Evolutionary conservation across 2,797 vertebrate genomes (phyloP).

Genomic region (Tangara arthus): DNA sequence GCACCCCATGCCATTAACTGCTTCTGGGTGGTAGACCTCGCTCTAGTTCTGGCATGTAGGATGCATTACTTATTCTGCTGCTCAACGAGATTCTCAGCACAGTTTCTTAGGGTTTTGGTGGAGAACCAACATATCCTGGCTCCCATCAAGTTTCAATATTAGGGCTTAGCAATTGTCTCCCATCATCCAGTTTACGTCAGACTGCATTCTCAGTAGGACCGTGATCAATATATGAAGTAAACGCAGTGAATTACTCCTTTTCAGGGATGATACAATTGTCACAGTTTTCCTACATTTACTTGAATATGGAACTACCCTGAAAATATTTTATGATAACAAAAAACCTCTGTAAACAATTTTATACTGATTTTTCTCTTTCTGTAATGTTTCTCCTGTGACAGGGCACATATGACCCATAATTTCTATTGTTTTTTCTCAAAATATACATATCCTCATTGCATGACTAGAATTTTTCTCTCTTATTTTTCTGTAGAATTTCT

Average conservation of each 20-base stretch:
- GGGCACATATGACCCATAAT: not conserved
- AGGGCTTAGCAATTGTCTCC: not conserved
- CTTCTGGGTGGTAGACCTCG: not conserved
- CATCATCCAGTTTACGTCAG: not conserved
- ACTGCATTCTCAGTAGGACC: not conserved
- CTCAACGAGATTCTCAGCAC: not conserved
- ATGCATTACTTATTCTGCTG: not conserved
- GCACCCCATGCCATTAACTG: not conserved
- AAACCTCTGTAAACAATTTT: not conserved
- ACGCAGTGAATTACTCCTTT: not conserved
- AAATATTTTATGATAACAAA: not conserved
- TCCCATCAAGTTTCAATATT: not conserved
- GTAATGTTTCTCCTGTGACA: not conserved
- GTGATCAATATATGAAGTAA: not conserved
- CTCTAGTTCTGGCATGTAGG: not conserved
- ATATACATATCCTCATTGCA: not conserved
- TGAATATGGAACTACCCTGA: not conserved
- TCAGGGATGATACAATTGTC: not conserved
- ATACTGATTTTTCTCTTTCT: not conserved
- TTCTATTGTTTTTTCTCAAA: not conserved
- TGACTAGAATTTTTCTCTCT: not conserved
- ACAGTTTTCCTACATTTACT: not conserved
- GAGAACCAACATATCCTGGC: not conserved
- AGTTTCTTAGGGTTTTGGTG: not conserved
- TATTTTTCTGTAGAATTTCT: constrained; percentile 30